Conservation (phyloP, 2,888 invertebrate species). For the Aporophyla nigra region DNA sequence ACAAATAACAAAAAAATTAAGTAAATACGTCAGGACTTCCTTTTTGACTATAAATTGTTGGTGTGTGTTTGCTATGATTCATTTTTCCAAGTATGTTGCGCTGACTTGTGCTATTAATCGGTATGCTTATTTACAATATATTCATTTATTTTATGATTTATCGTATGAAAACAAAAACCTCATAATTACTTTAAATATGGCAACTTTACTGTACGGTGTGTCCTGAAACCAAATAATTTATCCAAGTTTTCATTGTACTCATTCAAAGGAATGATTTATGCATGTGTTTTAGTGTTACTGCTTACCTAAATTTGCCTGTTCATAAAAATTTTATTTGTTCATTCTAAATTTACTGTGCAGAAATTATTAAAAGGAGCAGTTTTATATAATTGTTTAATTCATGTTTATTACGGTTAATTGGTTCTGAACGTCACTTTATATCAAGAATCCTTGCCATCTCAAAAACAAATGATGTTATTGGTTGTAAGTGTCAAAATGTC, state of each 20-base stretch:
- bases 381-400: background rate
- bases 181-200: background rate
- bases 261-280: background rate
- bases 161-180: background rate
- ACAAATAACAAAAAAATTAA: background rate
- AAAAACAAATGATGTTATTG: constrained; percentile 57
- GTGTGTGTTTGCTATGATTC: background rate
- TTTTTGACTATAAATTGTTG: fast-evolving
- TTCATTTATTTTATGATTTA: background rate
- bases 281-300: background rate
- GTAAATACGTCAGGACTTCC: background rate
- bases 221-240: background rate
- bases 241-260: fast-evolving
- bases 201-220: background rate
- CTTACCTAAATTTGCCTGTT: background rate
- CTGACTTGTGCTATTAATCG: background rate
- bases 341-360: background rate
- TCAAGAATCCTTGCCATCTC: constrained; percentile 46
- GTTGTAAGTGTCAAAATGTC: constrained; percentile 62
- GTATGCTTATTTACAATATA: too few relatives aligned
- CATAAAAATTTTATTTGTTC: background rate
- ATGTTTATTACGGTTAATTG: fast-evolving
- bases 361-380: too few relatives aligned
- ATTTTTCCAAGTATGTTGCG: too few relatives aligned
- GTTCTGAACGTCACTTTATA: constrained; percentile 25